A percentile compares a stretch with the other conserved stretches of the same genome.
phyloP scores from a whole-genome alignment of 2,113 vertebrate species.

The Lophotis ruficrista region DNA sequence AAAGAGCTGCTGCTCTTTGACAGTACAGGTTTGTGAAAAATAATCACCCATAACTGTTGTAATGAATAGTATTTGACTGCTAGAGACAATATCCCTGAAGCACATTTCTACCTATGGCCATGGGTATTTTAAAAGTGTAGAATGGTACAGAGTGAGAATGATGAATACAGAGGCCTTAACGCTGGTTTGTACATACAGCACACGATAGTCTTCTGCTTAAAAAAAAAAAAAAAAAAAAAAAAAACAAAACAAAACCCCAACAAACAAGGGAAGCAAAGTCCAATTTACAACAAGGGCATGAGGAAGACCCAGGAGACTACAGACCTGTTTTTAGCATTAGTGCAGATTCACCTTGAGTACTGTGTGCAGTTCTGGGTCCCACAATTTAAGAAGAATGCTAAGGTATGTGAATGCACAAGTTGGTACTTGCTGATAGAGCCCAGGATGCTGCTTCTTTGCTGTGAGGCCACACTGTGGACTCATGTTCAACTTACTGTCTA shows the following conservation, averaged over 20 bases:
- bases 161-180: neutral
- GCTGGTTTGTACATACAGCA: neutral
- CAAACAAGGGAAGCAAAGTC: neutral
- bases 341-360: neutral
- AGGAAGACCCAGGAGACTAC: neutral
- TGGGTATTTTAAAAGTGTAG: neutral
- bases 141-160: neutral
- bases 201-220: neutral
- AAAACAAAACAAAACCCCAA: no score
- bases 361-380: neutral
- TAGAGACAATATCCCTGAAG: neutral
- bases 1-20: conserved; percentile 34
- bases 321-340: neutral
- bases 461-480: neutral
- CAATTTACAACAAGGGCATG: neutral
- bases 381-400: neutral
- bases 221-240: no score
- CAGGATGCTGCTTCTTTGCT: neutral
- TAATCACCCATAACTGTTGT: neutral
- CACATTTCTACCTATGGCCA: neutral
- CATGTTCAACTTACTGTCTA: neutral
- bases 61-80: neutral
- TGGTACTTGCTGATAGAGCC: neutral
- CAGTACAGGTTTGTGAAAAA: neutral
- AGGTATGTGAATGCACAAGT: neutral